Base-by-base conservation (phyloP, 2,888 invertebrate genomes). In the Orchesella flavescens region DNA sequence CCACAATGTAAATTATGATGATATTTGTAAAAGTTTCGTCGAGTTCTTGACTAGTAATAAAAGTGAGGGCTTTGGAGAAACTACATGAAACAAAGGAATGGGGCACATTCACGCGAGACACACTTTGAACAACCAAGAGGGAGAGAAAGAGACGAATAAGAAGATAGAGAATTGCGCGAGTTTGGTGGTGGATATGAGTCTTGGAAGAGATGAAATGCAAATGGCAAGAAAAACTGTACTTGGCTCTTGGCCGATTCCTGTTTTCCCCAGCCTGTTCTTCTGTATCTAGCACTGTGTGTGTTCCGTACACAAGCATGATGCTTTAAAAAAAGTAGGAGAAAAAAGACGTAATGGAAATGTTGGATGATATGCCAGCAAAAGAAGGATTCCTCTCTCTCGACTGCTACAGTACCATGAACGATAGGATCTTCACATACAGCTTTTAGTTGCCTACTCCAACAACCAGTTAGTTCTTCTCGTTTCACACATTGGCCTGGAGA, bases 241-340 rank as follows among this genome's bases (percentile, higher is more conserved):
- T 87, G 88, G 88, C 87, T 87, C 87, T 83, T 84, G 80, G 84
- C 87, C 85, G 87, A 88, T 88, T 88, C 85, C 86, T 84, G 85
- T 84, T 57, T 21, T 44, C 65, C 44, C 19, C 15, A 5, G 15
- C 43, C 43, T 24, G 21, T 19, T 61, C 61, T 24, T 24, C 24
- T 12, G 13, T 44, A 44, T 44, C 34, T 12, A 43, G 43, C 19
- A 10, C 1, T 2, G 17, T 43, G 43, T 17, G 13, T 65, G n/a
- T 34, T 34, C 43, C 43, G 19, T 57, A 57, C 57, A 57, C 57
- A 57, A 21, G 10, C 10, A n/a, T 57, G 17, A 57, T n/a, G 19
- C 19, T 17, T n/a, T n/a, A n/a, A n/a, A 17, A 21, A 19, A 57
- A 57, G 19, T 10, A n/a, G n/a, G 12, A n/a, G 17, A 57, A 17